These are phyloP conservation scores for Araneus ventricosus DNA, from an alignment of 1,140 invertebrate genomes.

Conservation along the genomic window DNA sequence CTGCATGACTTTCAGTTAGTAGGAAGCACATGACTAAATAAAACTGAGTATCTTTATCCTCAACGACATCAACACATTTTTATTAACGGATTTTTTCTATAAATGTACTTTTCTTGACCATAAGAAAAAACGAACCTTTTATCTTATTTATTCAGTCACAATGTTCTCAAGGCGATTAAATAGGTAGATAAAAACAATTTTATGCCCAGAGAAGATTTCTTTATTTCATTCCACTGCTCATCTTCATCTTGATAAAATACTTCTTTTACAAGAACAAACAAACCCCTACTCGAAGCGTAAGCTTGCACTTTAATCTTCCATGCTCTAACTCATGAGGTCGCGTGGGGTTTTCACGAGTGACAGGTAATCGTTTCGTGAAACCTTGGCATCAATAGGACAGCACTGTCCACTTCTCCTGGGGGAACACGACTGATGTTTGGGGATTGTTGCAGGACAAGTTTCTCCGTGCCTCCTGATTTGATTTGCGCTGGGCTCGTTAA, in stretches of 20 bases:
- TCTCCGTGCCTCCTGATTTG: conserved; percentile 60
- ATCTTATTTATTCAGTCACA: background rate
- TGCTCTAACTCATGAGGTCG: conserved; percentile 26
- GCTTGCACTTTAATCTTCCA: conserved; percentile 64
- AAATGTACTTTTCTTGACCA: too few species aligned
- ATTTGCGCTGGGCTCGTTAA: conserved; percentile 54
- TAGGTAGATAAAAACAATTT: background rate
- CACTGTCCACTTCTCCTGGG: conserved; percentile 61
- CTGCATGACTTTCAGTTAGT: too few species aligned
- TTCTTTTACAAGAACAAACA: background rate
- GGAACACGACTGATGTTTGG: conserved; percentile 49
- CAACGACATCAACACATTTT: too few species aligned
- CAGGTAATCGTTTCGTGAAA: conserved; percentile 67
- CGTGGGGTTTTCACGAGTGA: conserved; percentile 45
- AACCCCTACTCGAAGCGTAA: conserved; percentile 14
- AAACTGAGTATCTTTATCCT: too few species aligned
- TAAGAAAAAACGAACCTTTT: too few species aligned
- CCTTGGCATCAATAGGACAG: conserved; percentile 61
- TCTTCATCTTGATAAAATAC: conserved; percentile 13
- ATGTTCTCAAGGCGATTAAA: background rate
- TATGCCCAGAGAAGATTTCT: background rate
- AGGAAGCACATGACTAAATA: too few species aligned
- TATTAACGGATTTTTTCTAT: too few species aligned
- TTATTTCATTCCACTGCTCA: background rate
- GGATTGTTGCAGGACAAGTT: conserved; percentile 55